phyloP scores from a whole-genome alignment of 1,140 invertebrate species.

The Physella acuta region DNA sequence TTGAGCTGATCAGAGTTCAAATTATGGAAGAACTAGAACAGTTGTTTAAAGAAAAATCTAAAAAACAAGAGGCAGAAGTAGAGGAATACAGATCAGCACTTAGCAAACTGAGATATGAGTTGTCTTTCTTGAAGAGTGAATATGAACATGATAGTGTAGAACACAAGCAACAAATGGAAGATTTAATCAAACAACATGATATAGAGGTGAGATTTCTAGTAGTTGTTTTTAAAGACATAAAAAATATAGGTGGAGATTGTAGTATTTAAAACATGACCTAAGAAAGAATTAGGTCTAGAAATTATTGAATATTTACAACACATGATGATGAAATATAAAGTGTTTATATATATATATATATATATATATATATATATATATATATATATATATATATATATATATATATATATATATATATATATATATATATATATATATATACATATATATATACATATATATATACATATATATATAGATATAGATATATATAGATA shows the following conservation, averaged over 20 bases:
- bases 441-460: conserved; percentile 7
- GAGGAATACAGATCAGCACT: conserved; percentile 46
- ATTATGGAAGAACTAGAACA: conserved; percentile 50
- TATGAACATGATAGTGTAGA: conserved; percentile 54
- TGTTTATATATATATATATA: conserved; percentile 17
- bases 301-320: too few species aligned
- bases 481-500: too few species aligned
- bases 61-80: conserved; percentile 50
- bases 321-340: too few species aligned
- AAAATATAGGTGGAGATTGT: background rate
- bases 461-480: background rate
- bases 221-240: background rate
- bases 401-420: conserved; percentile 16
- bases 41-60: conserved; percentile 48
- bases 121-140: conserved; percentile 56
- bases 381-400: conserved; percentile 11
- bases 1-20: conserved; percentile 53
- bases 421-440: conserved; percentile 13
- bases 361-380: conserved; percentile 13
- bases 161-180: conserved; percentile 48
- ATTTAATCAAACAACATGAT: conserved; percentile 53
- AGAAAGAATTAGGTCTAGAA: too few species aligned
- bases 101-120: conserved; percentile 53
- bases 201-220: conserved; percentile 46
- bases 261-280: too few species aligned